Percentiles rank a stretch among this genome's conserved stretches.
phyloP scores from a whole-genome alignment of 2,113 vertebrate genomes.

The Centrocercus urophasianus region DNA sequence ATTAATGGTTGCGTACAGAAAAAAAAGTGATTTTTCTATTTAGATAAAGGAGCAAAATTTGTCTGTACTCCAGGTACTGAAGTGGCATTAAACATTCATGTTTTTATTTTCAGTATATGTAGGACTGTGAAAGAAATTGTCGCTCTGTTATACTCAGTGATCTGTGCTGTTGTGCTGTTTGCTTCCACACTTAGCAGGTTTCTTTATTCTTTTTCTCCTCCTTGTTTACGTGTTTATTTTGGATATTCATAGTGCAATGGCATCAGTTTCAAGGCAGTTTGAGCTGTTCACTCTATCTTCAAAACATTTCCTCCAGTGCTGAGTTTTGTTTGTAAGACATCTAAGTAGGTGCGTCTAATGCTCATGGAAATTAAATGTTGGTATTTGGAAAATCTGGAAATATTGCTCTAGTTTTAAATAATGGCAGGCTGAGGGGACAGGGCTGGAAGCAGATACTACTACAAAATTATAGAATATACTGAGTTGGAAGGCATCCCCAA shows the following conservation, averaged over 20 bases:
- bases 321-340: background rate
- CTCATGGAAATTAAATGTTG: background rate
- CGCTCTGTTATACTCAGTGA: background rate
- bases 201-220: background rate
- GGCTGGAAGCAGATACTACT: background rate
- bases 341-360: background rate
- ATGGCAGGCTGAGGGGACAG: background rate
- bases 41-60: background rate
- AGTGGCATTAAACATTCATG: background rate
- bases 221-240: background rate
- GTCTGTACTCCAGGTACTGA: background rate
- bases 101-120: background rate
- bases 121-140: background rate
- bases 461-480: background rate
- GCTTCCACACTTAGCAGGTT: background rate
- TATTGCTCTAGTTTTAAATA: background rate
- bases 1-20: background rate
- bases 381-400: background rate
- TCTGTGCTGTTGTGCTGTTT: accelerated
- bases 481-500: background rate
- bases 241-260: background rate
- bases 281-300: background rate
- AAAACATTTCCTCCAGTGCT: background rate
- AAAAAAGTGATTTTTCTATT: constrained; percentile 28
- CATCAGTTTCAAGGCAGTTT: accelerated